Base-by-base conservation (phyloP, 2,888 invertebrate genomes). In the Nesidiocoris tenuis region DNA sequence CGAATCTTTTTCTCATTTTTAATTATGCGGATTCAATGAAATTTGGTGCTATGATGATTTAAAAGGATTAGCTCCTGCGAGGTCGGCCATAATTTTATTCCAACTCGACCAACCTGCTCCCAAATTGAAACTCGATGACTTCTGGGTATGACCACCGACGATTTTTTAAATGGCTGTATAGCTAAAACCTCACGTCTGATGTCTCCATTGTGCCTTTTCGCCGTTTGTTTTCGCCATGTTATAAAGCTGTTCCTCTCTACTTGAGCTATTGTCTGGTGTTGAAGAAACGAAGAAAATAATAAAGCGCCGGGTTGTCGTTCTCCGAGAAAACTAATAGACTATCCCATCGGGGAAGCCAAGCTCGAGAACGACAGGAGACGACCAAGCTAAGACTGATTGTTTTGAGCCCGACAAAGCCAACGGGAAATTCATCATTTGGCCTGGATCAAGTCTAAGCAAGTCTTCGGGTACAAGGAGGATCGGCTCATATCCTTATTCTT, bases 381-480 rank as follows among this genome's bases (percentile, higher is more conserved):
- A 39, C 39, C 39, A 39, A 39, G 39, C 39, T 39, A 19, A 21
- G 56, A 67, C 17, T 67, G 56, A 56, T 67, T 67, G 56, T 67
- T 19, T 67, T 67, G 56, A 55, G 56, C 67, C 56, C 54, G 19
- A 56, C 18, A 56, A 67, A 67, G 1, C 67, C 67, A 12, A 54
- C 67, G 56, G 22, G 56, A n/a, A 56, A 67, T 67, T 67, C 67
- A 22, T 67, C 67, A 67, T 56, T 55, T 67, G n/a, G 54, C 22
- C 21, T 16, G 67, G 22, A 67, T 56, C 56, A 56, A 66, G 54
- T 55, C 39, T 7, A 12, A 12, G 39, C 3, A 39, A 12, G 39
- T 7, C 39, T 12, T 39, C 3, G 39, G 39, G 5, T 39, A 39
- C 39, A 39, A 39, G 39, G 5, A 39, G 39, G 5, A 3, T 39